Percentiles rank a stretch among this genome's conserved stretches.
These are phyloP conservation scores for Toxotes lorentzi DNA, from an alignment of 2,797 vertebrate species.

Conservation along the genomic window DNA sequence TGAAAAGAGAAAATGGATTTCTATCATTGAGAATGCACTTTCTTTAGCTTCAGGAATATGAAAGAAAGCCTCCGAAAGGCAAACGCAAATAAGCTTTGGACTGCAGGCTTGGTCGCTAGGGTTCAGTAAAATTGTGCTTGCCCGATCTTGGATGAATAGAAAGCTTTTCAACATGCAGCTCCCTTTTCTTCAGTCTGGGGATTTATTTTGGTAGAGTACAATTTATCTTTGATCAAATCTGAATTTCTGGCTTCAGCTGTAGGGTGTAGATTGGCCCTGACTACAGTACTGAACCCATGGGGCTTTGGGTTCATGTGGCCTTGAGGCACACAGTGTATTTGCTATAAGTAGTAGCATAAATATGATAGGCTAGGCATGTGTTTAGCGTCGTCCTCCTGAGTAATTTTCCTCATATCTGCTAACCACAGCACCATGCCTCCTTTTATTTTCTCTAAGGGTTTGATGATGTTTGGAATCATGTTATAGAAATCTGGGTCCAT, in stretches of 20 bases:
- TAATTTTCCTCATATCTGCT: slow-evolving; percentile 50
- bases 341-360: slow-evolving; percentile 51
- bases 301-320: slow-evolving; percentile 46
- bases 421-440: slow-evolving; percentile 61
- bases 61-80: slow-evolving; percentile 29
- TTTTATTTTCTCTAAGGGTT: slow-evolving; percentile 66
- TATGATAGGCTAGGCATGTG: slow-evolving; percentile 40
- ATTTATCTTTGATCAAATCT: slow-evolving; percentile 61
- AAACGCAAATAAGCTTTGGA: slow-evolving; percentile 44
- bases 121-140: slow-evolving; percentile 52
- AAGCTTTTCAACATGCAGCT: slow-evolving; percentile 20
- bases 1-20: slow-evolving; percentile 22
- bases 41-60: slow-evolving; percentile 51
- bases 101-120: slow-evolving; percentile 25
- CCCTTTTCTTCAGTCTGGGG: slow-evolving; percentile 19
- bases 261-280: slow-evolving; percentile 9
- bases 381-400: slow-evolving; percentile 50
- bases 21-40: slow-evolving; percentile 30
- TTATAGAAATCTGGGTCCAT: slow-evolving; percentile 36
- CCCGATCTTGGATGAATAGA: slow-evolving; percentile 26
- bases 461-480: slow-evolving; percentile 58
- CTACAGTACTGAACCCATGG: slow-evolving; percentile 13
- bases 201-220: slow-evolving; percentile 57
- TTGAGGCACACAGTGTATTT: slow-evolving; percentile 35
- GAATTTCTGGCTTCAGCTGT: slow-evolving; percentile 34